Base-by-base conservation (phyloP, 2,113 vertebrate species). In the Ceuthmochares aereus region DNA sequence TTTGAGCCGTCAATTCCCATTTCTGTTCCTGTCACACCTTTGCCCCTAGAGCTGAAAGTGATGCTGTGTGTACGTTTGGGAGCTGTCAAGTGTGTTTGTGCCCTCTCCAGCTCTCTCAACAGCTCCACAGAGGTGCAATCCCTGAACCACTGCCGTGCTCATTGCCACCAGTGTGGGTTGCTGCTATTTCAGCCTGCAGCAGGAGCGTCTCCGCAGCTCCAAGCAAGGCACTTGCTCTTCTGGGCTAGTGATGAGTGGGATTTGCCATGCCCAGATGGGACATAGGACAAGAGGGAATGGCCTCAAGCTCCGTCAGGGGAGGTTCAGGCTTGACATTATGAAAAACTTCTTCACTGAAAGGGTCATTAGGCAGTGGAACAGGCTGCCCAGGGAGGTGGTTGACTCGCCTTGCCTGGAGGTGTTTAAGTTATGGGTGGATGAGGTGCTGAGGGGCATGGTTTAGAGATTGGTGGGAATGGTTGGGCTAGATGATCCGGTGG, bases 91-190 rank as follows among this genome's bases (percentile, higher is more conserved):
- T 19, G 25, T 7, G 32, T 10, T 45, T 4, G 16, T 26, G 30
- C 47, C 72, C 11, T 8, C 78, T 25, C 45, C 59, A 14, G 52
- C 17, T 16, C 15, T 27, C 29, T 21, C 4, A 3, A 34, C 14
- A 14, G 26, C 58, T 52, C n/a, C 5, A 5, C 27, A 9, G 12
- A 40, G n/a, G 25, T 19, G 36, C 3, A 27, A 26, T 25, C 49
- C 17, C 40, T 2, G 6, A n/a, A 7, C 42, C 27, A 0, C 14
- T 4, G 13, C 64, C 1, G 0, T 1, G 12, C 3, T 36, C 36
- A 3, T 5, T 4, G 21, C 37, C 32, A 1, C 1, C 18, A 66
- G 62, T 19, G 1, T 3, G 22, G 22, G 10, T 27, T 30, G 64
- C 29, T 47, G 56, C 42, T 12, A 4, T 4, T 10, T 2, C 12